These are phyloP conservation scores for Drosophila algonquin DNA, from an alignment of 2,888 invertebrate species.

Conservation along the genomic window DNA sequence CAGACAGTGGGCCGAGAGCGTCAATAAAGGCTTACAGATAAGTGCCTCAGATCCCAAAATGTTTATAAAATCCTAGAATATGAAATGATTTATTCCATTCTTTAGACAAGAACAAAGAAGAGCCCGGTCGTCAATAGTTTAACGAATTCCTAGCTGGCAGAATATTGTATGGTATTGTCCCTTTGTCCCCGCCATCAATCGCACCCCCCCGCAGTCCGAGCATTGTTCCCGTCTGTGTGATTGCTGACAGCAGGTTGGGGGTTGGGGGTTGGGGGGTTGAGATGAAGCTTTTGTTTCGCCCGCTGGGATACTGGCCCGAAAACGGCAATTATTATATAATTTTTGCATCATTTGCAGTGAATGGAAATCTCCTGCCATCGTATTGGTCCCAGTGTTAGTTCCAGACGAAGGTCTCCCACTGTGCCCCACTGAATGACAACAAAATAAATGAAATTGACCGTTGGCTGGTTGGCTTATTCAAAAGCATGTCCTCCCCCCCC, in stretches of 20 bases:
- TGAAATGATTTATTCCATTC: too few species aligned
- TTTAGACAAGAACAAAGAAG: too few species aligned
- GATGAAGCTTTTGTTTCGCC: not conserved
- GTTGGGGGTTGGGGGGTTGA: too few species aligned
- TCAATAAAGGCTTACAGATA: not conserved
- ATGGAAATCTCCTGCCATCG: slow-evolving; percentile 18
- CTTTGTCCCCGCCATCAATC: too few species aligned
- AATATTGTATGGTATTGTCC: too few species aligned
- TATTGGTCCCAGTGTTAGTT: not conserved
- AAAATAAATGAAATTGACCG: slow-evolving; percentile 60
- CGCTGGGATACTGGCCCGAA: not conserved
- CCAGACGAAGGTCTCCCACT: slow-evolving; percentile 47
- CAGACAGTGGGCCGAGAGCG: not conserved
- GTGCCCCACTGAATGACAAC: slow-evolving; percentile 62
- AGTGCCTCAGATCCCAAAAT: too few species aligned
- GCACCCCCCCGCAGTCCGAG: not conserved
- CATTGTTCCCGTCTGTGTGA: not conserved
- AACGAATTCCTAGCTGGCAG: too few species aligned
- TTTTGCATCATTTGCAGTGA: not conserved
- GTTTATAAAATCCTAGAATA: too few species aligned
- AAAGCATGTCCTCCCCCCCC: slow-evolving; percentile 5
- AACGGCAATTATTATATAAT: not conserved
- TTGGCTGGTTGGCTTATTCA: slow-evolving; percentile 32
- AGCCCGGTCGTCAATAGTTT: too few species aligned
- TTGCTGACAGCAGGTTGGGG: not conserved